Conservation (phyloP, 37 sponge, comb jelly and placozoan species). For the Theonella swinhoei region DNA sequence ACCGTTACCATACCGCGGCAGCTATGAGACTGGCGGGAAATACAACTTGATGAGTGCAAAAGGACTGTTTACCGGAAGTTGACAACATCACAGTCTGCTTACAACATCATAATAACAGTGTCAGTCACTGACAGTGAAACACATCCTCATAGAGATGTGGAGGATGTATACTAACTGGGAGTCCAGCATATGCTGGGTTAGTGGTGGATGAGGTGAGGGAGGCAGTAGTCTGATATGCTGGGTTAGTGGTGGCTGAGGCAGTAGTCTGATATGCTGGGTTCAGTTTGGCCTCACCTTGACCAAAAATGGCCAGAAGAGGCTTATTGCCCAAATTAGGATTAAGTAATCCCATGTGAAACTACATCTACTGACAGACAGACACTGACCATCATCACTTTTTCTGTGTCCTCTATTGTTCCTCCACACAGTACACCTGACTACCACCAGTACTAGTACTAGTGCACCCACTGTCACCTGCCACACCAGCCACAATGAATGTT, state of each 20-base stretch:
- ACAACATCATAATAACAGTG: too few relatives aligned
- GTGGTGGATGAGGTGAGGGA: background rate
- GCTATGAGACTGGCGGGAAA: too few relatives aligned
- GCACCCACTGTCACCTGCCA: background rate
- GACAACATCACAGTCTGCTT: too few relatives aligned
- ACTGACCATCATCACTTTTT: too few relatives aligned
- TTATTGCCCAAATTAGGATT: too few relatives aligned
- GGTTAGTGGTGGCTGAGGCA: too few relatives aligned
- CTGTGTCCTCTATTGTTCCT: background rate
- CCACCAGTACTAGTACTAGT: background rate
- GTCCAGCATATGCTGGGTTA: background rate
- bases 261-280: too few relatives aligned
- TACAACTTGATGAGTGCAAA: too few relatives aligned
- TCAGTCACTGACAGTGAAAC: background rate
- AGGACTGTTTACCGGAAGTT: too few relatives aligned
- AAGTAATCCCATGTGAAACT: too few relatives aligned
- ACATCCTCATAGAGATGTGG: background rate
- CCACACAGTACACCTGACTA: background rate
- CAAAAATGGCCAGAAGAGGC: background rate
- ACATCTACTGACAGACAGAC: background rate
- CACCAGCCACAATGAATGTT: background rate
- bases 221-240: too few relatives aligned
- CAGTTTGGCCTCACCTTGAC: background rate
- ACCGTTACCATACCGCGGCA: too few relatives aligned
- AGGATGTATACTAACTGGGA: background rate